These are phyloP conservation scores for Leptothorax acervorum DNA, from an alignment of 2,888 invertebrate species.

Conservation along the genomic window DNA sequence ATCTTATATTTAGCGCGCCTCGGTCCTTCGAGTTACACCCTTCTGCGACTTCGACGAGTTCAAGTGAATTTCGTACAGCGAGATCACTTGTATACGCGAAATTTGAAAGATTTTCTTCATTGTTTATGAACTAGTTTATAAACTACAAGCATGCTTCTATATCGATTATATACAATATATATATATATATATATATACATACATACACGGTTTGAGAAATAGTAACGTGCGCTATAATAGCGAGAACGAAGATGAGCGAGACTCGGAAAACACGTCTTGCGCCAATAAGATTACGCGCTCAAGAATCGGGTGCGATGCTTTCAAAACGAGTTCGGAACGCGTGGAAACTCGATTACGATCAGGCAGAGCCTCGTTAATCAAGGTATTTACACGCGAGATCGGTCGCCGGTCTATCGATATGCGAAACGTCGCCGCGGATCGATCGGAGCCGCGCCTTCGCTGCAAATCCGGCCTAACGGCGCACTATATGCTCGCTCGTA, in stretches of 20 bases:
- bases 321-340: slow-evolving; percentile 31
- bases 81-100: neutral
- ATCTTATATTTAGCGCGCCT: slow-evolving; percentile 72
- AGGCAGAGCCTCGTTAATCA: slow-evolving; percentile 77
- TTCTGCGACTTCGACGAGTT: neutral
- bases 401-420: slow-evolving; percentile 77
- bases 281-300: slow-evolving; percentile 10
- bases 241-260: neutral
- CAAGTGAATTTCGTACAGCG: neutral
- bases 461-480: slow-evolving; percentile 76
- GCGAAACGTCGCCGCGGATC: slow-evolving; percentile 74
- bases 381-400: slow-evolving; percentile 80
- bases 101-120: neutral
- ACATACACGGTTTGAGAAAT: neutral
- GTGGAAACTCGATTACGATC: slow-evolving; percentile 61
- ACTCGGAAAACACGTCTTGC: neutral
- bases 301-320: slow-evolving; percentile 1
- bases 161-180: neutral
- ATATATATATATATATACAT: too few species aligned
- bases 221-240: neutral
- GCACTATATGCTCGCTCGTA: slow-evolving; percentile 67
- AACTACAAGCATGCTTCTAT: neutral
- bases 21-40: slow-evolving; percentile 34
- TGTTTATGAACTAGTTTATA: neutral
- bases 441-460: slow-evolving; percentile 76